Percentiles rank a stretch among this genome's conserved stretches.
Evolutionary conservation across 1,140 invertebrate species (phyloP).

Genomic region (Trinorchestia longiramus): DNA sequence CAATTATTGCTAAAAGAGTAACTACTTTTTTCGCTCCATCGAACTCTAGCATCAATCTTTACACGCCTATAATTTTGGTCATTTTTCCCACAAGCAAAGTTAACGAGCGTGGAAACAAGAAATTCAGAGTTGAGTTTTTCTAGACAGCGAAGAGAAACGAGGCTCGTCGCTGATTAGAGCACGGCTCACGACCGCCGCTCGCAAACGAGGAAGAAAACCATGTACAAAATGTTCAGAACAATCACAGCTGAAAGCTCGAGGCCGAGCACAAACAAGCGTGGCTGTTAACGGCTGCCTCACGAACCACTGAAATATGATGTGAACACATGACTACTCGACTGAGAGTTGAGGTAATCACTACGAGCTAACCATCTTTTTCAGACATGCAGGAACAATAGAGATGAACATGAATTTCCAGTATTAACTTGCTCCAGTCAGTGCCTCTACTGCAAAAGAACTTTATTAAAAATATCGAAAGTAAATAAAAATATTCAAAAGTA

Average conservation of each 20-base stretch:
- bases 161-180: slow-evolving; percentile 2
- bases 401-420: not conserved
- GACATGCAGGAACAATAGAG: not conserved
- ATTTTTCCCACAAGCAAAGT: not conserved
- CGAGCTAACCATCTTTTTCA: not conserved
- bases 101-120: slow-evolving; percentile 11
- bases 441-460: not conserved
- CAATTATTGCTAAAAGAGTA: not conserved
- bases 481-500: not conserved
- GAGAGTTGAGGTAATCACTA: not conserved
- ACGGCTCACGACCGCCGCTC: not conserved
- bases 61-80: not conserved
- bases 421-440: not conserved
- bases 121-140: not conserved
- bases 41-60: not conserved
- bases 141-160: not conserved
- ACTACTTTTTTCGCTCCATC: no score
- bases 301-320: slow-evolving; percentile 8
- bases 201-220: not conserved
- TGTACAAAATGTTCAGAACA: not conserved
- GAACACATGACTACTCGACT: not conserved
- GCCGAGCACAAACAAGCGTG: slow-evolving; percentile 17
- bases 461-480: not conserved
- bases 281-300: slow-evolving; percentile 1
- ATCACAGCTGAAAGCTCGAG: not conserved